These are phyloP conservation scores for Megalonaias nervosa DNA, from an alignment of 1,140 invertebrate species.

Conservation along the genomic window DNA sequence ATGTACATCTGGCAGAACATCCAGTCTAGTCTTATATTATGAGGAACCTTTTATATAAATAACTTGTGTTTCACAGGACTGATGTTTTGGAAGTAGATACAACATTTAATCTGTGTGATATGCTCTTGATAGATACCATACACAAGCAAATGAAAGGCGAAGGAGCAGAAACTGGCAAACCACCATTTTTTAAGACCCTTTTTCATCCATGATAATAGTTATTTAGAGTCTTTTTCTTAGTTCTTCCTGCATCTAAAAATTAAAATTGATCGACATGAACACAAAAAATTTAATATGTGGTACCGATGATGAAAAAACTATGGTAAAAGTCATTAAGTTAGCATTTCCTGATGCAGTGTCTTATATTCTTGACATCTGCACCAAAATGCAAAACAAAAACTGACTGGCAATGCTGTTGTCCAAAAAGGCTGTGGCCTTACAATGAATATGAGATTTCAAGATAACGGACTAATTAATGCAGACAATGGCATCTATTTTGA, in stretches of 20 bases:
- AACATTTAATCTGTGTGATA: conserved; percentile 38
- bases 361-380: conserved; percentile 16
- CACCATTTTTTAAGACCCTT: conserved; percentile 34
- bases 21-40: conserved; percentile 30
- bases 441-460: too few species aligned
- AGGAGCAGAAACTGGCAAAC: not conserved
- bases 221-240: conserved; percentile 24
- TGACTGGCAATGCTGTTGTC: conserved; percentile 5
- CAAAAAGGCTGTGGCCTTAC: too few species aligned
- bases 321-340: conserved; percentile 21
- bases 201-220: conserved; percentile 35
- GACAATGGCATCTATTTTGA: too few species aligned
- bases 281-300: conserved; percentile 18
- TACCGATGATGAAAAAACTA: conserved; percentile 26
- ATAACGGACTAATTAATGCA: too few species aligned
- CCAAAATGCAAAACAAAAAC: conserved; percentile 10
- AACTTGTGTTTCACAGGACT: conserved; percentile 19
- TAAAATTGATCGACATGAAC: conserved; percentile 1
- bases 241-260: conserved; percentile 19
- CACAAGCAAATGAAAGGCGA: conserved; percentile 13
- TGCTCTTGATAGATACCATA: conserved; percentile 28
- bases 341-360: conserved; percentile 12
- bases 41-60: conserved; percentile 35
- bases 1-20: conserved; percentile 22
- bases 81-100: conserved; percentile 28